Conservation (phyloP, 2,888 invertebrate species). For the Frankliniella fusca region DNA sequence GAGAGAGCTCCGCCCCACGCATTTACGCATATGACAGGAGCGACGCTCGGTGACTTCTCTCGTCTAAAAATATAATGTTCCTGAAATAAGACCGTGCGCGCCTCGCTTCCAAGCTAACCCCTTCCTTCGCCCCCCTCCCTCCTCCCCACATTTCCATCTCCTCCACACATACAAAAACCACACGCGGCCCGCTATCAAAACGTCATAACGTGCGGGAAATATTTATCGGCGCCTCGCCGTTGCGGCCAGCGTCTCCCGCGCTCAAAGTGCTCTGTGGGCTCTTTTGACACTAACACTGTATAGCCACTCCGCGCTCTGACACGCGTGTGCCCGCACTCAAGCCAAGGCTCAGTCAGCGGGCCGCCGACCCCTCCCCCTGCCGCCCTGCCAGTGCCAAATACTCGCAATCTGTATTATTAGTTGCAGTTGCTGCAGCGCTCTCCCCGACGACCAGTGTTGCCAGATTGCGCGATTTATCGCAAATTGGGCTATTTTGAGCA, state of each 20-base stretch:
- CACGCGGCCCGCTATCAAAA: not conserved
- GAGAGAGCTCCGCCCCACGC: not conserved
- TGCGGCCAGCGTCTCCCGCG: not conserved
- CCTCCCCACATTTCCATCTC: not conserved
- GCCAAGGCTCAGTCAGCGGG: no score
- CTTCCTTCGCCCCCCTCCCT: not conserved
- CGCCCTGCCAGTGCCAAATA: no score
- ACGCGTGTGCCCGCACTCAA: no score
- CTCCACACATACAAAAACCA: not conserved
- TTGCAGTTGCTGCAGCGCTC: no score
- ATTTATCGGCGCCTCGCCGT: not conserved
- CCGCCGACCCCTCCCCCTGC: no score
- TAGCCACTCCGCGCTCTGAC: no score
- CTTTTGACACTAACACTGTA: no score
- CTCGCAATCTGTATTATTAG: no score
- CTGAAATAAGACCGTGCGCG: not conserved
- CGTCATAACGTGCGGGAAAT: not conserved
- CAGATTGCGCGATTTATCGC: not conserved
- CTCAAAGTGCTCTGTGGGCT: no score
- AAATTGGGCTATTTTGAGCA: not conserved
- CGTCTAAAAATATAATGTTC: not conserved
- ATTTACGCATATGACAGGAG: constrained; percentile 13
- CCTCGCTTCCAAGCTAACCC: not conserved
- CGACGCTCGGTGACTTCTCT: not conserved
- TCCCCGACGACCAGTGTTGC: not conserved